Evolutionary conservation across 2,797 vertebrate species (phyloP).

Genomic region (Rhyacichthys aspro): DNA sequence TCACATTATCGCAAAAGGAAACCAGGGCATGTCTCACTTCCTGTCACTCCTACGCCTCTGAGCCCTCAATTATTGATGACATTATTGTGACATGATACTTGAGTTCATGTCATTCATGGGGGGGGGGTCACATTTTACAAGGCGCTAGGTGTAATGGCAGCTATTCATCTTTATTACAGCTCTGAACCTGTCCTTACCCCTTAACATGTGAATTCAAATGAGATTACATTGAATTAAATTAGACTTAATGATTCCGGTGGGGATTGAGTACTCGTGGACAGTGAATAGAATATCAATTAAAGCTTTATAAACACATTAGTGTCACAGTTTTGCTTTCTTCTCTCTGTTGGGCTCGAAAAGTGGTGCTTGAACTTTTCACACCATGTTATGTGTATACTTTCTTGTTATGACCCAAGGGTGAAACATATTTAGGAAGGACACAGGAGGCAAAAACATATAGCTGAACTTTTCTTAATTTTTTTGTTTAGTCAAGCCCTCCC

Average conservation of each 20-base stretch:
- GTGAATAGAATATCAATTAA: too few relatives aligned
- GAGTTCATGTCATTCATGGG: background rate
- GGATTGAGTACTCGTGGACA: background rate
- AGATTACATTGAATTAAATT: conserved; percentile 1
- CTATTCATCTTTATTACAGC: background rate
- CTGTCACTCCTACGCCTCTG: background rate
- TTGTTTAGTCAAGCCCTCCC: too few relatives aligned
- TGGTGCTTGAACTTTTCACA: too few relatives aligned
- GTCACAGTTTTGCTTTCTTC: too few relatives aligned
- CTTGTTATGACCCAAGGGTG: too few relatives aligned
- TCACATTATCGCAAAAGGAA: conserved; percentile 24
- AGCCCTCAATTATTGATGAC: conserved; percentile 7
- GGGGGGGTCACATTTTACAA: conserved; percentile 2
- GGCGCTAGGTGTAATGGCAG: background rate
- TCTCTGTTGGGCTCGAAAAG: too few relatives aligned
- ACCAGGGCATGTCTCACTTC: background rate
- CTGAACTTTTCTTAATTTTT: too few relatives aligned
- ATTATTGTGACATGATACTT: background rate
- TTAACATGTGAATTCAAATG: background rate
- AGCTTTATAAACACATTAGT: too few relatives aligned
- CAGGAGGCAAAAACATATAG: too few relatives aligned
- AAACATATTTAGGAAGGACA: too few relatives aligned
- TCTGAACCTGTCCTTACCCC: conserved; percentile 1
- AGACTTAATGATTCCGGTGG: background rate
- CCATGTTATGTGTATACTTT: too few relatives aligned